Percentiles rank a stretch among this genome's conserved stretches.
Evolutionary conservation across 2,888 invertebrate species (phyloP).

Genomic region (Mythimna albipuncta): DNA sequence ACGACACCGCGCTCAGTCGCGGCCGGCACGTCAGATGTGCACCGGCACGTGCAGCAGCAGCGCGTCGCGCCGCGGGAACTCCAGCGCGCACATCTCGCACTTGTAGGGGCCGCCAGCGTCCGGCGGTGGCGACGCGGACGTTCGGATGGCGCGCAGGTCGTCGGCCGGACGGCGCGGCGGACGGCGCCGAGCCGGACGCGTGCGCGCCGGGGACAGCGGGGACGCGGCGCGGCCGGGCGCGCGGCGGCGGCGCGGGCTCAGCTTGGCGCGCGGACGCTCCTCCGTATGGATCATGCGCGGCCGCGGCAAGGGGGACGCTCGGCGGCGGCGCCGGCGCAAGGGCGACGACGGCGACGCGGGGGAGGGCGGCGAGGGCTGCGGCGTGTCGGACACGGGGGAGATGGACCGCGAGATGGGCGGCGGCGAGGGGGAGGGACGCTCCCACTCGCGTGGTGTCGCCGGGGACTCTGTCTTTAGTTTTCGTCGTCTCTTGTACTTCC

Average conservation of each 20-base stretch:
- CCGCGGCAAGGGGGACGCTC: conserved; percentile 29
- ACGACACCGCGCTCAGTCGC: background rate
- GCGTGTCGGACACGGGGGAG: conserved; percentile 55
- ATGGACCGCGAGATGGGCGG: conserved; percentile 62
- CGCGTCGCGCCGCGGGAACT: conserved; percentile 94
- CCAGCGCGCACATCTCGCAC: conserved; percentile 95
- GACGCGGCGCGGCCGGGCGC: conserved; percentile 60
- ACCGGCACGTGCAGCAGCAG: conserved; percentile 94
- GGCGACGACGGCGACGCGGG: conserved; percentile 46
- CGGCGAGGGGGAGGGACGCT: conserved; percentile 59
- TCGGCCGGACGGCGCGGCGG: conserved; percentile 49
- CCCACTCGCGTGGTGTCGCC: conserved; percentile 68
- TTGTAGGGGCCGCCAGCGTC: conserved; percentile 91
- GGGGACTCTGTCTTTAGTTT: conserved; percentile 91
- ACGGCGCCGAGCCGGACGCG: conserved; percentile 77
- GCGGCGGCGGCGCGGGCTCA: conserved; percentile 62
- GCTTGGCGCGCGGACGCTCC: conserved; percentile 69
- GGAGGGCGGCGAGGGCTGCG: conserved; percentile 62
- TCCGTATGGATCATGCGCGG: conserved; percentile 94
- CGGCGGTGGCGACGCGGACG: conserved; percentile 78
- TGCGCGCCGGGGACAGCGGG: conserved; percentile 81
- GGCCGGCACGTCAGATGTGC: conserved; percentile 92
- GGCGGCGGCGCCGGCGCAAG: conserved; percentile 65
- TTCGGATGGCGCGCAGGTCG: conserved; percentile 85
- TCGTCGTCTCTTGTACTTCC: conserved; percentile 95